phyloP scores from a whole-genome alignment of 2,888 invertebrate species.

The Cheilosia variabilis region DNA sequence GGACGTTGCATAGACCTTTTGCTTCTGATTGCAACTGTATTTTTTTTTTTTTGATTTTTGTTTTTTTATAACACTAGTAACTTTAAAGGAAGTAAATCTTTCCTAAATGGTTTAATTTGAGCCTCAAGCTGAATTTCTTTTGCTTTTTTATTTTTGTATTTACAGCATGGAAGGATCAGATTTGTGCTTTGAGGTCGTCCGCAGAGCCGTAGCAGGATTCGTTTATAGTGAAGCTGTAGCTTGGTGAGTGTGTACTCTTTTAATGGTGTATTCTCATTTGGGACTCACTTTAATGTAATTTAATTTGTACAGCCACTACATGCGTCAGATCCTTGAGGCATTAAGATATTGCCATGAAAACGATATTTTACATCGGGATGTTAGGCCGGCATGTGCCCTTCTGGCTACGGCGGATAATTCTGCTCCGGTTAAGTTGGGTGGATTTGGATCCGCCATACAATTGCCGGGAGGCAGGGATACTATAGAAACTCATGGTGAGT shows the following conservation, averaged over 20 bases:
- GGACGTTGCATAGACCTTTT: slow-evolving; percentile 15
- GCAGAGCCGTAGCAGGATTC: slow-evolving; percentile 97
- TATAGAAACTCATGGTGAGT: slow-evolving; percentile 85
- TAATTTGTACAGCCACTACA: slow-evolving; percentile 91
- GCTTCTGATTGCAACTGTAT: slow-evolving; percentile 6
- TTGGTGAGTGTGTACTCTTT: slow-evolving; percentile 87
- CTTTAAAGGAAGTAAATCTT: not conserved
- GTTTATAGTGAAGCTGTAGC: slow-evolving; percentile 99
- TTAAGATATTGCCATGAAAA: slow-evolving; percentile 99
- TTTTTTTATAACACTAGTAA: not conserved
- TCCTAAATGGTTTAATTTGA: slow-evolving; percentile 2
- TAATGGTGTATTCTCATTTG: not conserved
- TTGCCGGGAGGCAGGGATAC: slow-evolving; percentile 91
- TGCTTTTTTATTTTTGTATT: slow-evolving; percentile 79
- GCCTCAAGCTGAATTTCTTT: slow-evolving; percentile 19
- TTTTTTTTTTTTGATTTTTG: not conserved
- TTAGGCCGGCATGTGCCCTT: slow-evolving; percentile 98
- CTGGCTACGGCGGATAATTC: slow-evolving; percentile 98
- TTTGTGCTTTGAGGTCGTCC: slow-evolving; percentile 98
- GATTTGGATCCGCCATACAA: slow-evolving; percentile 98
- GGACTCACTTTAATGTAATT: slow-evolving; percentile 4
- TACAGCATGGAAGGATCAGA: slow-evolving; percentile 99
- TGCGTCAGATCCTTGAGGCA: slow-evolving; percentile 98
- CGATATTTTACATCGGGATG: slow-evolving; percentile 98
- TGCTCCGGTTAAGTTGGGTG: slow-evolving; percentile 98